Base-by-base conservation (phyloP, 1,140 invertebrate species). In the Drosophila bocqueti region DNA sequence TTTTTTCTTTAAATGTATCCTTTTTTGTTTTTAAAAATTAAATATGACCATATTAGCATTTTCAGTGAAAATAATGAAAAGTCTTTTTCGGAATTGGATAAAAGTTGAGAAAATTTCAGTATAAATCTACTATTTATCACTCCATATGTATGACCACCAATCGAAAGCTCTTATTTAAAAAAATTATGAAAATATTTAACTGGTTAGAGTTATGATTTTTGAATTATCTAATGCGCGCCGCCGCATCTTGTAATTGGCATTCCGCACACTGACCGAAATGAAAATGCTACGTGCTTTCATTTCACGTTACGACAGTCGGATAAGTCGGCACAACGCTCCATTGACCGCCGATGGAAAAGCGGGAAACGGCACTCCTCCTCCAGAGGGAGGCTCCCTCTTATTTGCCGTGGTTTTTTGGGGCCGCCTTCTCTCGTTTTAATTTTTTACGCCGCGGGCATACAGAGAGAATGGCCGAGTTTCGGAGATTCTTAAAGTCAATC, bases 201-300 rank as follows among this genome's bases (percentile, higher is more conserved):
- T n/a, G n/a, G n/a, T n/a, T n/a, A n/a, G n/a, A n/a, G n/a, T n/a
- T n/a, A n/a, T n/a, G n/a, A n/a, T n/a, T n/a, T n/a, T n/a, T n/a
- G n/a, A n/a, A n/a, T n/a, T n/a, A n/a, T n/a, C n/a, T n/a, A n/a
- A n/a, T n/a, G n/a, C n/a, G n/a, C 75, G 73, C 63, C 75, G 73
- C 63, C 78, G 66, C 72, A 67, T 74, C 79, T 73, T 84, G 89
- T 91, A 91, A 91, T 91, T 91, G 87, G 89, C 87, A 91, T 91
- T 91, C 87, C 79, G 81, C 67, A 81, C 83, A 77, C 83, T 87
- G 89, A 79, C 83, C 83, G 79, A 91, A 91, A 91, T 91, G 89
- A 91, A 91, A 91, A 89, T 69, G 80, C 89, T 91, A 91, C 87
- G 87, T 91, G 87, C 83, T 87, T 91, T 77, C 75, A 91, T 91